phyloP scores from a whole-genome alignment of 2,113 vertebrate genomes.

The Procavia capensis region DNA sequence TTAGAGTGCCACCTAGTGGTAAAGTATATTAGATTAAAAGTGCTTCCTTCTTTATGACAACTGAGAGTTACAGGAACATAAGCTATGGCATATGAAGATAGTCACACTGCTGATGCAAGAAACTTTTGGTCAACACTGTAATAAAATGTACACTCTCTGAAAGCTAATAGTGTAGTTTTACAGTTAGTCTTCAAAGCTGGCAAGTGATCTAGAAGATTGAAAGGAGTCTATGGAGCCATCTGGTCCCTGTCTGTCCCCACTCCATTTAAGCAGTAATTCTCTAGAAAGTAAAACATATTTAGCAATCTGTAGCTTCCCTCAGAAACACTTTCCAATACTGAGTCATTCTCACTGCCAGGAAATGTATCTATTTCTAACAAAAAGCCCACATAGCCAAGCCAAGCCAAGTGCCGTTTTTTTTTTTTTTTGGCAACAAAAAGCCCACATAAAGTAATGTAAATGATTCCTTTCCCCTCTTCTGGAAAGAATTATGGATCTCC shows the following conservation, averaged over 20 bases:
- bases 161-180: background rate
- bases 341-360: background rate
- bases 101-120: background rate
- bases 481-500: background rate
- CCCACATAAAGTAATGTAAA: too few relatives aligned
- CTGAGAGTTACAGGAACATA: background rate
- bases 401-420: too few relatives aligned
- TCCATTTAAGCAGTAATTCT: background rate
- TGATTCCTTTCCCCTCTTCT: too few relatives aligned
- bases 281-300: background rate
- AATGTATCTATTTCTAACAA: conserved; percentile 4
- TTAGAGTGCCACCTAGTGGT: conserved; percentile 85
- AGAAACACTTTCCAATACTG: background rate
- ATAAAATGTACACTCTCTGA: background rate
- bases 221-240: background rate
- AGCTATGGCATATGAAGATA: background rate
- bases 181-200: background rate
- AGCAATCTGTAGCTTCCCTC: background rate
- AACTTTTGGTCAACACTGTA: background rate
- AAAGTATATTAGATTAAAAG: background rate
- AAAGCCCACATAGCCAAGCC: background rate
- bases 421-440: too few relatives aligned
- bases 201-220: background rate
- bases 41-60: background rate
- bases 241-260: background rate